phyloP scores from a whole-genome alignment of 2,797 vertebrate species.

The Parauchenoglanis ngamensis region DNA sequence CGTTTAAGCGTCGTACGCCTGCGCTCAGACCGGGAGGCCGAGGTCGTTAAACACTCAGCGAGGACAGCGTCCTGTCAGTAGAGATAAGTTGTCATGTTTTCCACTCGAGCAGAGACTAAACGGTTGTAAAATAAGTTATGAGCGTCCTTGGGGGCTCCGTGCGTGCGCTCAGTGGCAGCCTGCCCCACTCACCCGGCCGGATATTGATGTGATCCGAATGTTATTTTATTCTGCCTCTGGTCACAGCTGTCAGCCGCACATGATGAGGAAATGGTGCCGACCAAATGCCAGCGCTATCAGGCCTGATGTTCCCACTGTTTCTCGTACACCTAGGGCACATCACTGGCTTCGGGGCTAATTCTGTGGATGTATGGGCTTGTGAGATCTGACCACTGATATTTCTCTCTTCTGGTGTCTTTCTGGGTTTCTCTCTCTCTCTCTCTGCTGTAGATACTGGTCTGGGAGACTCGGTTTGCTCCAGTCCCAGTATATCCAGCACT shows the following conservation, averaged over 20 bases:
- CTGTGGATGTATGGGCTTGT: conserved; percentile 24
- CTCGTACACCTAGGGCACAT: conserved; percentile 44
- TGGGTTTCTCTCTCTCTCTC: conserved; percentile 30
- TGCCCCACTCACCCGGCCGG: conserved; percentile 62
- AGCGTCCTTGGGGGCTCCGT: conserved; percentile 95
- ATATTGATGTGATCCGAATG: conserved; percentile 97
- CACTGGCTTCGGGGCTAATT: conserved; percentile 26
- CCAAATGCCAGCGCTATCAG: conserved; percentile 56
- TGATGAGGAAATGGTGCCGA: conserved; percentile 79
- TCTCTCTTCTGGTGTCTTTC: conserved; percentile 38
- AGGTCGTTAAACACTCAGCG: conserved; percentile 90
- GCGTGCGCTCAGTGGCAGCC: conserved; percentile 78
- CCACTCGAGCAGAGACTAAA: conserved; percentile 99
- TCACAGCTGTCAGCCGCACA: conserved; percentile 87
- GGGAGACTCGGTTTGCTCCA: conserved; percentile 92
- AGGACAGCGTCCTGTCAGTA: conserved; percentile 92
- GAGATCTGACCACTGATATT: conserved; percentile 33
- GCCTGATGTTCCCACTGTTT: conserved; percentile 61
- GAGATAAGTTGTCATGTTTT: conserved; percentile 99
- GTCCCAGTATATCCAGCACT: conserved; percentile 92
- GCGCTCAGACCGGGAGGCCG: conserved; percentile 80
- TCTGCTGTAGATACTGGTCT: conserved; percentile 83
- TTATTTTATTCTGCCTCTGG: conserved; percentile 96
- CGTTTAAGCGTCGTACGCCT: conserved; percentile 17
- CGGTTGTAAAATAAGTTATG: conserved; percentile 99